Conservation (phyloP, 2,797 vertebrate genomes). For the Anolis apletophallus region DNA sequence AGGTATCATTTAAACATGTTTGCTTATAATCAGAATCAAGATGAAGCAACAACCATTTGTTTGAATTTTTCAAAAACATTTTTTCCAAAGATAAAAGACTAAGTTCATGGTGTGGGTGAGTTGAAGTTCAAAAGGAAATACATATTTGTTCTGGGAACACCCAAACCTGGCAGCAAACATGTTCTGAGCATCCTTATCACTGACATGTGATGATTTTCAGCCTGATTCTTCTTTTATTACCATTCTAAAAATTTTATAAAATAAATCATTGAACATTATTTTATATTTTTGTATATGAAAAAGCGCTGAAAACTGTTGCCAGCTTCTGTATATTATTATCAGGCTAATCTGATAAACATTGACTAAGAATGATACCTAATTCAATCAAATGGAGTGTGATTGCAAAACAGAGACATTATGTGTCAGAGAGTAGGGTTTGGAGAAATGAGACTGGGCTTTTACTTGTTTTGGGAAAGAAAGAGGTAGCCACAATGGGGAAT, state of each 20-base stretch:
- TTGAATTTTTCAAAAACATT: not conserved
- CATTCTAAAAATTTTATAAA: not conserved
- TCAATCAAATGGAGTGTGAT: too few species aligned
- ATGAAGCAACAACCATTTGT: not conserved
- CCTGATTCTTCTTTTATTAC: conserved; percentile 36
- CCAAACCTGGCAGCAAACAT: conserved; percentile 53
- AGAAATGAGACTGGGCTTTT: too few species aligned
- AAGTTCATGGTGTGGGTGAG: conserved; percentile 29
- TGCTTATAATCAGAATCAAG: conserved; percentile 6
- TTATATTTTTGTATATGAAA: not conserved
- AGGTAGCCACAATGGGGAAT: not conserved
- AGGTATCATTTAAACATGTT: not conserved
- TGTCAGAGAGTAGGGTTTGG: too few species aligned
- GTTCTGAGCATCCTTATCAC: conserved; percentile 23
- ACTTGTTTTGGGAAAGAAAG: not conserved
- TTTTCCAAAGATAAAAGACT: not conserved
- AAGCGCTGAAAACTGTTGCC: not conserved
- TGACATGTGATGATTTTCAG: conserved; percentile 23
- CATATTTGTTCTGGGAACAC: conserved; percentile 61
- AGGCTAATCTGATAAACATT: too few species aligned
- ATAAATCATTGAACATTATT: not conserved
- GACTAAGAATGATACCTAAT: too few species aligned
- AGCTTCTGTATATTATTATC: not conserved
- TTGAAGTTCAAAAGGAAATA: conserved; percentile 67
- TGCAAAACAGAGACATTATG: too few species aligned